These are phyloP conservation scores for Piscicola geometra DNA, from an alignment of 2,888 invertebrate genomes.

Conservation along the genomic window DNA sequence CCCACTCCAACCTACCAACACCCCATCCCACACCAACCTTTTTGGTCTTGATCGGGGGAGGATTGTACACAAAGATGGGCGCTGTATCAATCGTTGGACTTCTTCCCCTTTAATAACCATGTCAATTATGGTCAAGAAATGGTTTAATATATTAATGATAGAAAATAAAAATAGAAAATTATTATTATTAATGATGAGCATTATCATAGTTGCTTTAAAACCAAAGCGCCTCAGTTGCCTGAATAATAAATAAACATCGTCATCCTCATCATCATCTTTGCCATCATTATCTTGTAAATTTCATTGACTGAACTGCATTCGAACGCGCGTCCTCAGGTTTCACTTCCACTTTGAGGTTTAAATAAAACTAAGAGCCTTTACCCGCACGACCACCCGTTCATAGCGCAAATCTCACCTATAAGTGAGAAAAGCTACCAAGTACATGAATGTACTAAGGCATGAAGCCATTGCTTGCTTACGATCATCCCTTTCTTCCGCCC, in stretches of 20 bases:
- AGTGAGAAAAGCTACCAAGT: slow-evolving; percentile 14
- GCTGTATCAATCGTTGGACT: neutral
- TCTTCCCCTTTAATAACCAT: no score
- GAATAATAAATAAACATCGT: no score
- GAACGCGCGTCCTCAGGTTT: no score
- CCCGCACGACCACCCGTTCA: neutral
- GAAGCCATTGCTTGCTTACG: slow-evolving; percentile 28
- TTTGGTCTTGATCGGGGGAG: neutral
- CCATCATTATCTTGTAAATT: no score
- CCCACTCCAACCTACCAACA: no score
- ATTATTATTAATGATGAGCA: neutral
- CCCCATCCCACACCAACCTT: neutral
- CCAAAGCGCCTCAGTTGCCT: neutral
- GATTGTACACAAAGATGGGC: slow-evolving; percentile 1
- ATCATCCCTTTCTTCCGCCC: slow-evolving; percentile 26
- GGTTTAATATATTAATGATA: no score
- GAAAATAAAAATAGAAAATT: no score
- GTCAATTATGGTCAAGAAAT: no score
- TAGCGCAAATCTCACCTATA: neutral
- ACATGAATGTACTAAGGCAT: slow-evolving; percentile 23
- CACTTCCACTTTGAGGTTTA: no score
- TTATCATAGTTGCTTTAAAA: neutral
- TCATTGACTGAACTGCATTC: no score
- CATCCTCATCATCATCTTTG: no score
- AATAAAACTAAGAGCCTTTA: no score